Percentiles rank a stretch among this genome's conserved stretches.
Conservation (phyloP, 2,888 invertebrate species). For the Protophormia terraenovae region DNA sequence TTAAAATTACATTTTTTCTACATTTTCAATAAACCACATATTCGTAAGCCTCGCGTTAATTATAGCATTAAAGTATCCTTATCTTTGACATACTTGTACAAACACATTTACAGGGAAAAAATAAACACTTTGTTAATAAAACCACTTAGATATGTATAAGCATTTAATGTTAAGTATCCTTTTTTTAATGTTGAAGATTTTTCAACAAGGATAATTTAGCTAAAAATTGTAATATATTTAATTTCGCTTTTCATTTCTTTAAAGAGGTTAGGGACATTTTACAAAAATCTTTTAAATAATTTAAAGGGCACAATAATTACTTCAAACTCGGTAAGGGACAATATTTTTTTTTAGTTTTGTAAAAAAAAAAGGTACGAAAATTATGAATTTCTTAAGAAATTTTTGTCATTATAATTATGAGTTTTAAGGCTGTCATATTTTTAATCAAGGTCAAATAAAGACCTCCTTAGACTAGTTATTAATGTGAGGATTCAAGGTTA, state of each 20-base stretch:
- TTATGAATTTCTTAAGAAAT: not conserved
- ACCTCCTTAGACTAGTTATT: not conserved
- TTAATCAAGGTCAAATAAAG: not conserved
- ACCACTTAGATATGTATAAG: not conserved
- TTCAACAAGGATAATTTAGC: not conserved
- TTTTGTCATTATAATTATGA: not conserved
- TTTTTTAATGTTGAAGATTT: not conserved
- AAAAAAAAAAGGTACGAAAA: not conserved
- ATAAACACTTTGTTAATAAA: slow-evolving; percentile 15
- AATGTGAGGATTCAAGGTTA: not conserved
- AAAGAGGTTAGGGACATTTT: not conserved
- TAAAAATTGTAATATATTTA: not conserved
- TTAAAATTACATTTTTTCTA: slow-evolving; percentile 10
- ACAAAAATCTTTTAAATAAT: not conserved
- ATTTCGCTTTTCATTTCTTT: not conserved
- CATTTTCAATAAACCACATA: slow-evolving; percentile 23
- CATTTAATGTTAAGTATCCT: slow-evolving; percentile 25
- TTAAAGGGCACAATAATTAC: not conserved
- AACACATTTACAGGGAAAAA: not conserved
- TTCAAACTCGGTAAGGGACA: not conserved
- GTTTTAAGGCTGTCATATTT: not conserved
- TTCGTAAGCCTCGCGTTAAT: slow-evolving; percentile 25
- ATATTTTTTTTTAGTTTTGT: not conserved
- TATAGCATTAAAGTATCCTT: slow-evolving; percentile 32
- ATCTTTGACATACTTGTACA: slow-evolving; percentile 26